These are phyloP conservation scores for Acleris literana DNA, from an alignment of 2,888 invertebrate genomes.

Conservation along the genomic window DNA sequence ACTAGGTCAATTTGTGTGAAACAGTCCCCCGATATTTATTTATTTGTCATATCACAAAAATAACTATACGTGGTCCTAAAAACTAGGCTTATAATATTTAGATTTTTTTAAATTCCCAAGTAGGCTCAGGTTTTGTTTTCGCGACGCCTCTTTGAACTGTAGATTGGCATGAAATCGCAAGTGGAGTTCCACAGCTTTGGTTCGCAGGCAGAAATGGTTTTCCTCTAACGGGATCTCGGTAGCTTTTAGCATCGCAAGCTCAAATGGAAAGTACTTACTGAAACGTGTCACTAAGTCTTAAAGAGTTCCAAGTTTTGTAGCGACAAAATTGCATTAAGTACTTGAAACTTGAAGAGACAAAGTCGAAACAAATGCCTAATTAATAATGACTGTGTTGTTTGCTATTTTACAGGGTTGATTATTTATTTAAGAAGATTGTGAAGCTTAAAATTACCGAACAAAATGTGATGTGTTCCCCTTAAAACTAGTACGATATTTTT, in stretches of 20 bases:
- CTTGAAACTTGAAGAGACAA: background rate
- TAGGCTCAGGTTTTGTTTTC: too few species aligned
- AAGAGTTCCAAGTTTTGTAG: conserved; percentile 14
- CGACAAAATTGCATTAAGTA: conserved; percentile 13
- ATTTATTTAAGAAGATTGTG: too few species aligned
- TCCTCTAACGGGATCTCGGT: conserved; percentile 22
- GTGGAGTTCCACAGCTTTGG: conserved; percentile 7
- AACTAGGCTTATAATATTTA: background rate
- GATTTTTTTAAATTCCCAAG: too few species aligned
- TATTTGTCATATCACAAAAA: background rate
- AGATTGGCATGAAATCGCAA: background rate
- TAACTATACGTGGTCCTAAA: background rate
- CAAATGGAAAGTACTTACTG: conserved; percentile 32
- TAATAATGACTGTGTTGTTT: too few species aligned
- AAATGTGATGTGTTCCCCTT: too few species aligned
- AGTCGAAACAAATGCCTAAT: too few species aligned
- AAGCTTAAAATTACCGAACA: too few species aligned
- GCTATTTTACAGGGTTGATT: too few species aligned
- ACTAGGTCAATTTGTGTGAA: background rate
- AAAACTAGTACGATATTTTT: too few species aligned
- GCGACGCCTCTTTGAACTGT: background rate
- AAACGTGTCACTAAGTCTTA: conserved; percentile 30
- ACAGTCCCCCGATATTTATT: background rate
- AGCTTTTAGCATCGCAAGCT: conserved; percentile 26
- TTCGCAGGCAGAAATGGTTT: conserved; percentile 15